These are phyloP conservation scores for Reticulitermes lucifugus DNA, from an alignment of 2,888 invertebrate species.

Conservation along the genomic window DNA sequence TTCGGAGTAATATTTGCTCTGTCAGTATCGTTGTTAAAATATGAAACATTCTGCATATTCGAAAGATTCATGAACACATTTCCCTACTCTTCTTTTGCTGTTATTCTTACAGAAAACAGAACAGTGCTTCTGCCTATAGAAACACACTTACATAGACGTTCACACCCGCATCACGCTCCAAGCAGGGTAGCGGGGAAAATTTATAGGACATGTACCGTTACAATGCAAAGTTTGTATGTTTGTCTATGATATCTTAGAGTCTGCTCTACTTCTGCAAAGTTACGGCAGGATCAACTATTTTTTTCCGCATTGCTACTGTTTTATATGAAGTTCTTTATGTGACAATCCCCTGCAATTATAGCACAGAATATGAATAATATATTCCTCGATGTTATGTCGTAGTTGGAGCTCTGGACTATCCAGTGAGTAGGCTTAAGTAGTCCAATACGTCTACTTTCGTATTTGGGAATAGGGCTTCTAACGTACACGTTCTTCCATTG, in stretches of 20 bases:
- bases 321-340: no score
- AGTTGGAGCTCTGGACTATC: no score
- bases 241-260: background rate
- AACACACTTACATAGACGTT: slow-evolving; percentile 10
- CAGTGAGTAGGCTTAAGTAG: no score
- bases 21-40: background rate
- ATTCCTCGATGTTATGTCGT: no score
- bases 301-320: no score
- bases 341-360: no score
- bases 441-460: no score
- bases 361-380: no score
- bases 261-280: no score
- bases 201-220: background rate
- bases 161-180: slow-evolving; percentile 24
- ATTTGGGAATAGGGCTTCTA: no score
- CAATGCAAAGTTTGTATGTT: slow-evolving; percentile 17
- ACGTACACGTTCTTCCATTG: no score
- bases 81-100: background rate
- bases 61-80: slow-evolving; percentile 2
- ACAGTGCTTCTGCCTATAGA: background rate
- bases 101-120: background rate
- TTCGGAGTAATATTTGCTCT: background rate
- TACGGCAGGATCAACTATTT: no score
- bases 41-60: background rate
- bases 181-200: background rate